Evolutionary conservation across 1,140 invertebrate genomes (phyloP).

Genomic region (Aphelinus atriplicis): DNA sequence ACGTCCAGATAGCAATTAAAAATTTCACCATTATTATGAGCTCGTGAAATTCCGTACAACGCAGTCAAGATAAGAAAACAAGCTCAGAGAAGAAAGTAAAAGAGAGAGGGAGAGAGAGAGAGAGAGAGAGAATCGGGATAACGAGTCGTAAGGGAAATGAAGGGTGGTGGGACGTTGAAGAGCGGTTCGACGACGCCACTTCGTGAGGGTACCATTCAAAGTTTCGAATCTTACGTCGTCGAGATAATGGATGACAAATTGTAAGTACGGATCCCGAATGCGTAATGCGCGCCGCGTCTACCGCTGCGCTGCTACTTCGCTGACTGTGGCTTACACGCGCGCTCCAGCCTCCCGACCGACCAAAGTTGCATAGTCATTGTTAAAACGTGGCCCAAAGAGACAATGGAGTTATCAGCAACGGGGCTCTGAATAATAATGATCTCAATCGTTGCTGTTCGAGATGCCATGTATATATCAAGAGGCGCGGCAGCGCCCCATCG

Average conservation of each 20-base stretch:
- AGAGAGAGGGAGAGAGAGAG: not conserved
- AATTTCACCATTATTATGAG: no score
- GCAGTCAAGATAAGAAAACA: no score
- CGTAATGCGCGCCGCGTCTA: conserved; percentile 47
- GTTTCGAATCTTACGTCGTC: conserved; percentile 59
- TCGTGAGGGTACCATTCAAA: conserved; percentile 54
- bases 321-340: no score
- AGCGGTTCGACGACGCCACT: conserved; percentile 30
- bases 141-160: conserved; percentile 43
- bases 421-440: no score
- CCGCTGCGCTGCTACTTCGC: conserved; percentile 6
- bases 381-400: not conserved
- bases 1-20: no score
- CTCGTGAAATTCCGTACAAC: no score
- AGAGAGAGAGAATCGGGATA: conserved; percentile 13
- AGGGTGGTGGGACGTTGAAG: conserved; percentile 43
- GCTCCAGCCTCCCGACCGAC: not conserved
- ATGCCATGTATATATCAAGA: no score
- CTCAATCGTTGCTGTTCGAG: no score
- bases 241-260: conserved; percentile 63
- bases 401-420: no score
- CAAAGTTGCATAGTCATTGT: conserved; percentile 18
- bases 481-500: no score
- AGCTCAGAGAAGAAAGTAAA: not conserved
- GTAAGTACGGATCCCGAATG: conserved; percentile 58